Evolutionary conservation across 2,113 vertebrate genomes (phyloP).

Genomic region (Jaculus jaculus): DNA sequence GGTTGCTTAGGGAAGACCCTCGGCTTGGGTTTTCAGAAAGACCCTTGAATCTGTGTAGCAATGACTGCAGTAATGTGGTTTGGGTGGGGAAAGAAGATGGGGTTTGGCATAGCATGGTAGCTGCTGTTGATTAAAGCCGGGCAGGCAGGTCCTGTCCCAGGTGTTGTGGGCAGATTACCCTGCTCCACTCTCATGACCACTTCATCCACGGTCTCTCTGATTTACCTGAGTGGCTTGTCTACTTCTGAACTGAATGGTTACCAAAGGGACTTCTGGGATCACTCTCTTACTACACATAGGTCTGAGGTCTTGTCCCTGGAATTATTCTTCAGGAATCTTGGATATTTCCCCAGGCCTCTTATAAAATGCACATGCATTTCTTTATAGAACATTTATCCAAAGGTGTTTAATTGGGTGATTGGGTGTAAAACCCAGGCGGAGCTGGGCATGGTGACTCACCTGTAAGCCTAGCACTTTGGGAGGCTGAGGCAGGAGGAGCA

Average conservation of each 20-base stretch:
- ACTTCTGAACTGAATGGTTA: background rate
- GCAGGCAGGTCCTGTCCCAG: background rate
- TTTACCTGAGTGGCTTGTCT: background rate
- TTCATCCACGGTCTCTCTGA: background rate
- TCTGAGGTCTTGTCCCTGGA: background rate
- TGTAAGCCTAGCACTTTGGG: no score
- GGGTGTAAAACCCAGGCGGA: background rate
- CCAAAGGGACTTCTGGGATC: background rate
- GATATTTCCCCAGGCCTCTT: background rate
- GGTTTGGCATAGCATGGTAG: background rate
- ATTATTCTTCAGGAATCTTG: background rate
- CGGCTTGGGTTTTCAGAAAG: background rate
- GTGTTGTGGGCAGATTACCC: background rate
- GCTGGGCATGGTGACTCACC: no score
- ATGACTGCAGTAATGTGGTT: background rate
- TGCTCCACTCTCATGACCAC: background rate
- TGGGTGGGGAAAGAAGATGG: background rate
- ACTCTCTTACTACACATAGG: background rate
- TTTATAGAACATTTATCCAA: constrained; percentile 4
- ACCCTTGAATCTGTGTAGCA: constrained; percentile 18
- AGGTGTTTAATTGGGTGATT: constrained; percentile 17
- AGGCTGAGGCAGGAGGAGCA: no score
- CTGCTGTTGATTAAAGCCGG: background rate
- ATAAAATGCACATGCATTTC: background rate
- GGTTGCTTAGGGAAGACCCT: background rate